Evolutionary conservation across 2,113 vertebrate genomes (phyloP).

Genomic region (Notothenia rossii): DNA sequence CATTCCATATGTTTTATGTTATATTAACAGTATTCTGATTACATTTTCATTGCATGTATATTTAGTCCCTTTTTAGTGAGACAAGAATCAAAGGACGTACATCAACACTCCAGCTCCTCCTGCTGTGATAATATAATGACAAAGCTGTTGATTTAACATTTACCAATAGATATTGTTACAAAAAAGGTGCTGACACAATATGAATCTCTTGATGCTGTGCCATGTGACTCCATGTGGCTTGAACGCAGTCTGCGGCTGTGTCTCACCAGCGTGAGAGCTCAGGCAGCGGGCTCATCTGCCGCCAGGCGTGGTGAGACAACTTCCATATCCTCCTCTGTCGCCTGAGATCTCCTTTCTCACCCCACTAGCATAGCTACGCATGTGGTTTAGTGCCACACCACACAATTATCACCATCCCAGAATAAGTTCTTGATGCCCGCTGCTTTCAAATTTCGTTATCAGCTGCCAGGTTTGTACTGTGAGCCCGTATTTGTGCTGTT

Average conservation of each 20-base stretch:
- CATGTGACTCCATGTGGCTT: conserved; percentile 27
- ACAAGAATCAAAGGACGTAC: conserved; percentile 9
- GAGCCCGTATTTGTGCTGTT: conserved; percentile 6
- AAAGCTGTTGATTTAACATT: conserved; percentile 25
- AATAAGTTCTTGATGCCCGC: conserved; percentile 1
- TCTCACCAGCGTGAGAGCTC: conserved; percentile 18
- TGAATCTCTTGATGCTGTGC: not conserved
- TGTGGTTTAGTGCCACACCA: conserved; percentile 15
- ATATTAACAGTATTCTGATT: conserved; percentile 20
- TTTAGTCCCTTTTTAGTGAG: not conserved
- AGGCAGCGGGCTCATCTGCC: conserved; percentile 24
- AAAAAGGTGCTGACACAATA: conserved; percentile 1
- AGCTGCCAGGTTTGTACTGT: conserved; percentile 28
- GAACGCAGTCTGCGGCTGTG: conserved; percentile 23
- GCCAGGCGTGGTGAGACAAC: conserved; percentile 39
- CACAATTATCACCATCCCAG: conserved; percentile 15
- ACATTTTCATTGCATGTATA: conserved; percentile 4
- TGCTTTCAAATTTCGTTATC: conserved; percentile 18
- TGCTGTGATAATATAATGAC: not conserved
- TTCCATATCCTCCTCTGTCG: conserved; percentile 28
- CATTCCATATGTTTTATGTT: conserved; percentile 42
- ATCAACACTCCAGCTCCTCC: not conserved
- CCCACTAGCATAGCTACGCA: conserved; percentile 25
- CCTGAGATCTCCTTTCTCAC: conserved; percentile 16
- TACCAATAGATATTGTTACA: not conserved